phyloP scores from a whole-genome alignment of 2,113 vertebrate genomes.

The Sus scrofa region T2T-Sscrofa CM000826.6:119188001-119188500 shows the following conservation, averaged over 20 bases:
- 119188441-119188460: conserved; percentile 88
- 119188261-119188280: conserved; percentile 88
- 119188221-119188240: conserved; percentile 90
- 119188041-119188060: conserved; percentile 88
- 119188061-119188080: conserved; percentile 87
- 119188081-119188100: conserved; percentile 92
- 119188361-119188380: conserved; percentile 76
- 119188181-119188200: conserved; percentile 93
- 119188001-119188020: conserved; percentile 89
- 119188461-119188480: conserved; percentile 87
- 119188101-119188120: conserved; percentile 91
- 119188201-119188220: conserved; percentile 93
- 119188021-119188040: conserved; percentile 88
- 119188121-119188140: conserved; percentile 91
- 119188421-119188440: conserved; percentile 87
- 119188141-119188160: conserved; percentile 92
- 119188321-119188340: conserved; percentile 74
- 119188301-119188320: conserved; percentile 87
- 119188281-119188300: conserved; percentile 89
- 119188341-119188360: conserved; percentile 76
- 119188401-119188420: conserved; percentile 88
- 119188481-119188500: conserved; percentile 88
- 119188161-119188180: conserved; percentile 93
- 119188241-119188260: conserved; percentile 91
- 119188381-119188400: conserved; percentile 85